These are phyloP conservation scores for Diaphora mendica DNA, from an alignment of 2,888 invertebrate genomes.

Conservation along the genomic window DNA sequence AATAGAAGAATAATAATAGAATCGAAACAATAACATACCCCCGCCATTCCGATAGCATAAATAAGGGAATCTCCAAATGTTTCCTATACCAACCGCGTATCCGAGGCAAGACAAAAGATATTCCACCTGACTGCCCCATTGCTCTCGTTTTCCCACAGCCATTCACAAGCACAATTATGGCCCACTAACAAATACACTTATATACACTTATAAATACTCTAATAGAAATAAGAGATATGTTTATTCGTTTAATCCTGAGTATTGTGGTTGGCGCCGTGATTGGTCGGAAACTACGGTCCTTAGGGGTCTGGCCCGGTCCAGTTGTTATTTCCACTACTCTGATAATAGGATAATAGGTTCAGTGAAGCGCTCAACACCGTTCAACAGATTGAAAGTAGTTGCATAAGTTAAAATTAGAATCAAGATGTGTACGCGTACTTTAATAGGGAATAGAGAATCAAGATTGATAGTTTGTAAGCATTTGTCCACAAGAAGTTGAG, in stretches of 20 bases:
- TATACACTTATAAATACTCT: conserved; percentile 32
- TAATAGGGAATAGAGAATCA: not conserved
- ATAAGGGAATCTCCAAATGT: conserved; percentile 95
- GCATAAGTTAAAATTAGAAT: conserved; percentile 10
- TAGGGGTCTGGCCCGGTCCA: conserved; percentile 13
- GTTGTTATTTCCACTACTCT: conserved; percentile 5
- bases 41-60: conserved; percentile 95
- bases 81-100: conserved; percentile 94
- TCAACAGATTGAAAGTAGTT: conserved; percentile 21
- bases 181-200: conserved; percentile 47
- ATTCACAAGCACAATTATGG: conserved; percentile 56
- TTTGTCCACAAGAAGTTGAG: not conserved
- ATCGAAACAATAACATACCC: conserved; percentile 82
- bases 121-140: conserved; percentile 91
- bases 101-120: conserved; percentile 93
- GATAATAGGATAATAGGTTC: conserved; percentile 48
- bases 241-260: not conserved
- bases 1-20: not conserved
- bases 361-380: conserved; percentile 24
- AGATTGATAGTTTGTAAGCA: not conserved
- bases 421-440: not conserved
- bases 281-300: conserved; percentile 10
- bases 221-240: not conserved
- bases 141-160: conserved; percentile 82
- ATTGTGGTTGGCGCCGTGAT: not conserved